Evolutionary conservation across 1,140 invertebrate genomes (phyloP).

Genomic region (Lethocerus indicus): DNA sequence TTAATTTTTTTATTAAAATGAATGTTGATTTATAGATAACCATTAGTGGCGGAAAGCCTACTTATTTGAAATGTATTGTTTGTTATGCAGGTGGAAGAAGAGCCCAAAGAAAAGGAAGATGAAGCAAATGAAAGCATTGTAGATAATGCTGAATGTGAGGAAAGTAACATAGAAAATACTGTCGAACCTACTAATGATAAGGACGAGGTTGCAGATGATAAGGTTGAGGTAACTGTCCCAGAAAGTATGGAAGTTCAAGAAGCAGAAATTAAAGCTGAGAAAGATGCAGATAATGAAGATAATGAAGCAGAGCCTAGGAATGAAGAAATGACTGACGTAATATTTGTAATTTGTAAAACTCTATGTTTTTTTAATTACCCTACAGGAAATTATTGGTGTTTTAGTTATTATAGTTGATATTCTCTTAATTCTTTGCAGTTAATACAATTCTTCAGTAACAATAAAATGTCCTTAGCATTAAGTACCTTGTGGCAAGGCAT

Average conservation of each 20-base stretch:
- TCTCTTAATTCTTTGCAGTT: no score
- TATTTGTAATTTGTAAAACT: neutral
- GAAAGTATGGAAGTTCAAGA: conserved; percentile 4
- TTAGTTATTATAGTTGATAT: no score
- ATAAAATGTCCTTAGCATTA: no score
- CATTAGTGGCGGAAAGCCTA: no score
- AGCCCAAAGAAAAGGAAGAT: conserved; percentile 1
- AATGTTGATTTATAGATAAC: no score
- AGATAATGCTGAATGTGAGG: neutral
- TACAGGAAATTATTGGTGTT: no score
- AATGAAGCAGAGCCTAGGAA: conserved; percentile 9
- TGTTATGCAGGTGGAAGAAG: conserved; percentile 1
- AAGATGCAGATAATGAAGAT: conserved; percentile 5
- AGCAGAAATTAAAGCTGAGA: neutral
- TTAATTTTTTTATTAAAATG: no score
- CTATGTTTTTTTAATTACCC: neutral
- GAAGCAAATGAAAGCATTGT: neutral
- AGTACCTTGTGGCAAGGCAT: no score
- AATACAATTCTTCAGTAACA: no score
- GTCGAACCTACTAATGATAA: neutral
- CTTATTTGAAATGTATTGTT: no score
- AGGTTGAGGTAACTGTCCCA: conserved; percentile 3
- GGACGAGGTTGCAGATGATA: conserved; percentile 2
- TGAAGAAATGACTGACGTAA: conserved; percentile 19
- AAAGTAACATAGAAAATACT: no score